Evolutionary conservation across 2,888 invertebrate species (phyloP).

Genomic region (Sturmia bella): DNA sequence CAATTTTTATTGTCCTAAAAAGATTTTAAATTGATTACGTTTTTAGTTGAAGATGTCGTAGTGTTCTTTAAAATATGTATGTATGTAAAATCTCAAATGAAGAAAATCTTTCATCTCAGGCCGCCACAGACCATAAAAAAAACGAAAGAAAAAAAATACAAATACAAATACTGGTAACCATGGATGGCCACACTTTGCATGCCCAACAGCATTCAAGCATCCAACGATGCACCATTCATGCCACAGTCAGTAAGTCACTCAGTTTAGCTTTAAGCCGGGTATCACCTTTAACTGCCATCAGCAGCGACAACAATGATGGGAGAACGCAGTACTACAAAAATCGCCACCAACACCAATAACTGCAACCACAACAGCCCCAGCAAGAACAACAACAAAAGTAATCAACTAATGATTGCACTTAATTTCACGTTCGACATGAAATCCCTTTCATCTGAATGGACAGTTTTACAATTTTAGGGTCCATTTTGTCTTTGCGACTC

Average conservation of each 20-base stretch:
- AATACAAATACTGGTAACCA: conserved; percentile 25
- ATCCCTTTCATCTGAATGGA: conserved; percentile 76
- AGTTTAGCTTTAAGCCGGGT: conserved; percentile 33
- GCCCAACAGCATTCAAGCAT: conserved; percentile 34
- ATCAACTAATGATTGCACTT: conserved; percentile 76
- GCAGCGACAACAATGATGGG: conserved; percentile 33
- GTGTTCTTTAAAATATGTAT: conserved; percentile 39
- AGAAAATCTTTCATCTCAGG: conserved; percentile 56
- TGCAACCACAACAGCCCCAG: conserved; percentile 5
- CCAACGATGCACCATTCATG: conserved; percentile 28
- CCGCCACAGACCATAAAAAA: conserved; percentile 57
- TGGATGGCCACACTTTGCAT: conserved; percentile 67
- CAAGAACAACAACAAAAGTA: conserved; percentile 57
- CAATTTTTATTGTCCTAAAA: conserved; percentile 69
- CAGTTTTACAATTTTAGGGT: conserved; percentile 72
- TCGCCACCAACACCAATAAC: conserved; percentile 18
- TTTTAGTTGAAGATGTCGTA: conserved; percentile 66
- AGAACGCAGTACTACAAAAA: conserved; percentile 30
- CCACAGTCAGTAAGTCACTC: conserved; percentile 27
- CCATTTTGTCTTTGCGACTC: conserved; percentile 70
- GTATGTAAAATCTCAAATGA: conserved; percentile 19
- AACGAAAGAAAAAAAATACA: conserved; percentile 10
- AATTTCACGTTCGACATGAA: conserved; percentile 76
- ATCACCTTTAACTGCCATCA: conserved; percentile 54
- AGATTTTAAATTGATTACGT: conserved; percentile 70